phyloP scores from a whole-genome alignment of 2,113 vertebrate species.

The Ceratotherium simum region DNA sequence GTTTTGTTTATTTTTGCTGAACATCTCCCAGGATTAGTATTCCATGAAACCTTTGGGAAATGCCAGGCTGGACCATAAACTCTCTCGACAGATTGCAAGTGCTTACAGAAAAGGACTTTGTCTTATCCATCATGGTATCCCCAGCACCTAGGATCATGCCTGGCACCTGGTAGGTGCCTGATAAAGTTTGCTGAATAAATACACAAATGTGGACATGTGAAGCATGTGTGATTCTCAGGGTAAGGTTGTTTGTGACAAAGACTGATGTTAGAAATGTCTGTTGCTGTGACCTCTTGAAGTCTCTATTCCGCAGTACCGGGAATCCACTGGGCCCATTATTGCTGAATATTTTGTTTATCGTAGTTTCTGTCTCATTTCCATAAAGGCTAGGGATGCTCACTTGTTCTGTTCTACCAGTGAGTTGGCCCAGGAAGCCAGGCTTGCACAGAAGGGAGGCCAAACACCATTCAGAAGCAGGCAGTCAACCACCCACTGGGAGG shows the following conservation, averaged over 20 bases:
- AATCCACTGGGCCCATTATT: background rate
- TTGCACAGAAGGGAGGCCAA: background rate
- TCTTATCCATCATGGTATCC: background rate
- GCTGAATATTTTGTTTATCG: background rate
- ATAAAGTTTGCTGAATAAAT: background rate
- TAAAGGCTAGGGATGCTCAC: background rate
- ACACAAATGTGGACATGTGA: background rate
- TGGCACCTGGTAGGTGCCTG: background rate
- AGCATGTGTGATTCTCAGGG: background rate
- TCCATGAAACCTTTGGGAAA: background rate
- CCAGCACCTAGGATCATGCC: background rate
- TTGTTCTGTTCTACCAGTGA: background rate
- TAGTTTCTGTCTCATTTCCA: background rate
- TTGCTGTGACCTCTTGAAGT: background rate
- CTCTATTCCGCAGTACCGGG: background rate
- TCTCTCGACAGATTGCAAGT: background rate
- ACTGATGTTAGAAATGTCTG: background rate
- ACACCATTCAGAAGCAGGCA: background rate
- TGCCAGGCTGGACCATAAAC: background rate
- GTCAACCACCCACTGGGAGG: background rate
- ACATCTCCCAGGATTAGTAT: background rate
- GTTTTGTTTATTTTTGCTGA: constrained; percentile 38
- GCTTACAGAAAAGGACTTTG: background rate
- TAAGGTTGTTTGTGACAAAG: background rate
- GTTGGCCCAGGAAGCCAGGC: background rate